These are phyloP conservation scores for Leptinotarsa juncta DNA, from an alignment of 2,888 invertebrate species.

Conservation along the genomic window DNA sequence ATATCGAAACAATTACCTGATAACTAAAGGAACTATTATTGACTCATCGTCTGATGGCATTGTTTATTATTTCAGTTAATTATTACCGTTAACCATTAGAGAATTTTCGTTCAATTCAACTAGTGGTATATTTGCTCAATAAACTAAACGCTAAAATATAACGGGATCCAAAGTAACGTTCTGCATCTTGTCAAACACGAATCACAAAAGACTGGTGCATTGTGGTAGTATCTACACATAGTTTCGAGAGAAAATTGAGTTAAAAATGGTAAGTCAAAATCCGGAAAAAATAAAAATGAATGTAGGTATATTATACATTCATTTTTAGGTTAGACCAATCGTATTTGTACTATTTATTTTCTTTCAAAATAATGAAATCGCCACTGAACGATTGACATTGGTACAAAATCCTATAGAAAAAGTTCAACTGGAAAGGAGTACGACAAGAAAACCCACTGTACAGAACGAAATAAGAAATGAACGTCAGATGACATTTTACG, in stretches of 20 bases:
- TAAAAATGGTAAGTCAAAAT: too few species aligned
- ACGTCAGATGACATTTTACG: conserved; percentile 10
- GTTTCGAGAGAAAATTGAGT: too few species aligned
- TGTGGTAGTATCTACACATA: not conserved
- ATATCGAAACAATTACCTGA: too few species aligned
- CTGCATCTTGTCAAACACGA: not conserved
- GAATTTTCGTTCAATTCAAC: not conserved
- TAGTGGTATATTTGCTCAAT: not conserved
- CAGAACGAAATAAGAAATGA: not conserved
- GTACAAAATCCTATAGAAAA: not conserved
- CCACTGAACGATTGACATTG: not conserved
- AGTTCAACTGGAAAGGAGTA: too few species aligned
- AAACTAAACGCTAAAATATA: not conserved
- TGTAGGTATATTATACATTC: too few species aligned
- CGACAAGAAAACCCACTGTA: not conserved
- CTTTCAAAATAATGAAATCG: too few species aligned
- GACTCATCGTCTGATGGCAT: too few species aligned
- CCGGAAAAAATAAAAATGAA: too few species aligned
- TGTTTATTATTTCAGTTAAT: too few species aligned
- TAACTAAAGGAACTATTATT: too few species aligned
- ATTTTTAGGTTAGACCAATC: too few species aligned
- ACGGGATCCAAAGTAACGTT: not conserved
- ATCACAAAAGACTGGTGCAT: not conserved
- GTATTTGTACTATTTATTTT: too few species aligned
- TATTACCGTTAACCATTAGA: not conserved